Evolutionary conservation across 2,888 invertebrate species (phyloP), one percentile per base, ranked within the genome.

Genomic region (Apodemia zela): DNA sequence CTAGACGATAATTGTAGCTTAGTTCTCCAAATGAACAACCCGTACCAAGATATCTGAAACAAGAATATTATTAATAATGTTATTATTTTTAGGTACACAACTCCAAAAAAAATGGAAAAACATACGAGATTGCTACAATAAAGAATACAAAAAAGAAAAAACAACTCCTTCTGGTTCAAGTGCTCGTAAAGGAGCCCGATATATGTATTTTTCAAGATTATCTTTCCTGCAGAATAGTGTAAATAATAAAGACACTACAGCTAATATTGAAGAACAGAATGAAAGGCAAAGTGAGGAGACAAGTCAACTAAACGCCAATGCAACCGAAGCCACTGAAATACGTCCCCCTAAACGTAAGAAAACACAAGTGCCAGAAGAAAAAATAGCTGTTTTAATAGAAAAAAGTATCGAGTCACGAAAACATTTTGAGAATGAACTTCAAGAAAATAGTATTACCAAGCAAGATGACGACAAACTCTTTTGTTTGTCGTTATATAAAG

Each of bases 401-500:
- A 68, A 72, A 70, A 73, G 68, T 61, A 72, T 73, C 64, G 38
- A 65, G 51, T 65, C 63, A 63, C 25, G 59, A 54, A 3, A 65
- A 33, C 57, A 60, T 13, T 68, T 72, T 67, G 70, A 69, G 64
- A 69, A 66, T 65, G 67, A 70, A 70, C 64, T 72, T 64, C 62
- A 67, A 67, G 65, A 67, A 68, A 68, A 70, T 21, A 21, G 21
- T 69, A 68, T 72, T 67, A 67, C 71, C 49, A 72, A 71, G 60
- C 70, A 70, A 70, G 72, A 74, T 71, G 73, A 75, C 49, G 73
- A 75, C 54, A 74, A 75, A 69, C 71, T 74, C 17, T 74, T 75
- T 72, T 73, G 75, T 70, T 71, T 75, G 66, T 75, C 73, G 60
- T 71, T 72, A 65, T 66, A 71, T 64, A 73, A 73, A 35, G 64